Percentiles rank a stretch among this genome's conserved stretches.
Evolutionary conservation across 2,888 invertebrate genomes (phyloP).

Genomic region (Lithophane ornitopus): DNA sequence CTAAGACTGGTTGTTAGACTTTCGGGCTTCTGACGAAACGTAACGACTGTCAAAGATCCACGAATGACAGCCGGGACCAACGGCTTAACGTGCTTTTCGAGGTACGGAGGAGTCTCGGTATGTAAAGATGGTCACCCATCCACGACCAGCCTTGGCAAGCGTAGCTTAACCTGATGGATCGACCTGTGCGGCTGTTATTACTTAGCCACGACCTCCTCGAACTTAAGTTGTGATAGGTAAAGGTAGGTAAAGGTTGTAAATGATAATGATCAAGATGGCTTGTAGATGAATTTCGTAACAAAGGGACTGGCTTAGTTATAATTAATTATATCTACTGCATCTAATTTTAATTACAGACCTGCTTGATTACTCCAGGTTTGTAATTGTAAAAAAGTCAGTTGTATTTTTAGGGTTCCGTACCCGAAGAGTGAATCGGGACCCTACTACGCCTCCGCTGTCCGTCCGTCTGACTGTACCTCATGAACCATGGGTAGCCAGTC

Average conservation of each 20-base stretch:
- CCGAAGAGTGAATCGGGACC: too few relatives aligned
- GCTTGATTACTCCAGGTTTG: background rate
- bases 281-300: conserved; percentile 3
- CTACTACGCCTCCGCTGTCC: too few relatives aligned
- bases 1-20: background rate
- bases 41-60: background rate
- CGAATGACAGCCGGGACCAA: background rate
- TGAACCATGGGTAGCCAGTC: too few relatives aligned
- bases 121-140: background rate
- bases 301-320: conserved; percentile 8
- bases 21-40: background rate
- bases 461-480: too few relatives aligned
- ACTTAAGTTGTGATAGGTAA: background rate
- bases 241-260: too few relatives aligned
- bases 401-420: background rate
- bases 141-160: too few relatives aligned
- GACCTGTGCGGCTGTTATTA: too few relatives aligned
- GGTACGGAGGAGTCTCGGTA: background rate
- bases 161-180: too few relatives aligned
- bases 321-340: background rate
- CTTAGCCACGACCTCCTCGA: too few relatives aligned
- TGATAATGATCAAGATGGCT: conserved; percentile 13
- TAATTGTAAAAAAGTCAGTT: conserved; percentile 3
- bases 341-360: too few relatives aligned
- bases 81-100: background rate